phyloP scores from a whole-genome alignment of 2,888 invertebrate species.

The Meiosimyza platycephala region DNA sequence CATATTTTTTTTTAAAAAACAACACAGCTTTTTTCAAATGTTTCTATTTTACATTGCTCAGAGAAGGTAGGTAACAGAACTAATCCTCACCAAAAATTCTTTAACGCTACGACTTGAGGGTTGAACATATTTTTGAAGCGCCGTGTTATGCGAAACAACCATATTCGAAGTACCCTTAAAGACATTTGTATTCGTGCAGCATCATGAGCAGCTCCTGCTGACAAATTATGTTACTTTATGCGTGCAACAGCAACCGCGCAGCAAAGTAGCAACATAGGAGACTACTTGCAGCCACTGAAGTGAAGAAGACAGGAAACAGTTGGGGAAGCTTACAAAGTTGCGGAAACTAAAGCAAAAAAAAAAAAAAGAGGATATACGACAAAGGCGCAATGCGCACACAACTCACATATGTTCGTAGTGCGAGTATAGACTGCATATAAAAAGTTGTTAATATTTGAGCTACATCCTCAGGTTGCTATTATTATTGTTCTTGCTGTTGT shows the following conservation, averaged over 20 bases:
- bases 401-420: neutral
- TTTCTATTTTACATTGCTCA: too few relatives aligned
- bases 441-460: constrained; percentile 27
- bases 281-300: neutral
- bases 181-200: constrained; percentile 20
- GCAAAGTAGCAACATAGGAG: neutral
- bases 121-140: too few relatives aligned
- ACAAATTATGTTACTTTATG: constrained; percentile 23
- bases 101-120: too few relatives aligned
- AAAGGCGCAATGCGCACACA: neutral
- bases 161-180: too few relatives aligned
- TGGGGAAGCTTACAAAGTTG: neutral
- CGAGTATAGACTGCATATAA: constrained; percentile 4
- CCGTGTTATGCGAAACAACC: too few relatives aligned
- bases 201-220: constrained; percentile 15
- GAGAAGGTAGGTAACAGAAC: too few relatives aligned
- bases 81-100: too few relatives aligned
- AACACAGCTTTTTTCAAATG: too few relatives aligned
- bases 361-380: neutral
- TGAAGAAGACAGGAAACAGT: neutral
- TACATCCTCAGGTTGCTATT: too few relatives aligned
- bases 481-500: too few relatives aligned
- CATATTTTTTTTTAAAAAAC: too few relatives aligned
- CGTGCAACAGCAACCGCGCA: neutral
- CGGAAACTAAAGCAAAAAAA: neutral